Conservation (phyloP, 2,113 vertebrate genomes). For the Silurus glanis region DNA sequence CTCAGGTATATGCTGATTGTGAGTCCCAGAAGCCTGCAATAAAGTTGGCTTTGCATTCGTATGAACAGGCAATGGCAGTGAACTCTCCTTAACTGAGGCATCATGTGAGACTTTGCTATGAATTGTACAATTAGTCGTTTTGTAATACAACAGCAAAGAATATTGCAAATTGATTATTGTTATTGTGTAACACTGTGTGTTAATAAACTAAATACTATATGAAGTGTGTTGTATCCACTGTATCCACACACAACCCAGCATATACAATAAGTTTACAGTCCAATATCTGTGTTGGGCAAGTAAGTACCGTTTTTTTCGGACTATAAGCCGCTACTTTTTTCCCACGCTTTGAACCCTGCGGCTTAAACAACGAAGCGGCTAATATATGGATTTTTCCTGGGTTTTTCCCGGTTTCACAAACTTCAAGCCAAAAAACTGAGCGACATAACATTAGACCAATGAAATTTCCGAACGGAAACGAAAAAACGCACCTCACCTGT, state of each 20-base stretch:
- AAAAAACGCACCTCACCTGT: too few species aligned
- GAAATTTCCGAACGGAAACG: too few species aligned
- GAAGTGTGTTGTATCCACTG: background rate
- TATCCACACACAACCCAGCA: background rate
- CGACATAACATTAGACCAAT: too few species aligned
- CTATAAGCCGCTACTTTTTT: too few species aligned
- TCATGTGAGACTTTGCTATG: background rate
- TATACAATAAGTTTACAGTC: background rate
- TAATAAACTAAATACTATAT: conserved; percentile 2
- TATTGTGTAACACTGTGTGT: conserved; percentile 7
- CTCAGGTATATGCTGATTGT: conserved; percentile 82
- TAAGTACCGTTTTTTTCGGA: too few species aligned
- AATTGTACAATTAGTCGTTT: background rate
- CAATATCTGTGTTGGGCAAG: background rate
- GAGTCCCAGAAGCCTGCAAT: conserved; percentile 85
- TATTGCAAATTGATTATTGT: background rate
- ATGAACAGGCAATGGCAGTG: conserved; percentile 67
- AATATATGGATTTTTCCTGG: too few species aligned
- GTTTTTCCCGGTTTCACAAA: too few species aligned
- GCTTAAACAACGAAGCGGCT: too few species aligned
- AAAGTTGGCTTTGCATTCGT: conserved; percentile 84
- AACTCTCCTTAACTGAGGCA: conserved; percentile 38
- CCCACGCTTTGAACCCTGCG: too few species aligned
- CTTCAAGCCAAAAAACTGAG: too few species aligned
- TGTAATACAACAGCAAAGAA: background rate